Evolutionary conservation across 64 coral and sea anemone genomes (phyloP).

Genomic region (Montipora sp.): DNA sequence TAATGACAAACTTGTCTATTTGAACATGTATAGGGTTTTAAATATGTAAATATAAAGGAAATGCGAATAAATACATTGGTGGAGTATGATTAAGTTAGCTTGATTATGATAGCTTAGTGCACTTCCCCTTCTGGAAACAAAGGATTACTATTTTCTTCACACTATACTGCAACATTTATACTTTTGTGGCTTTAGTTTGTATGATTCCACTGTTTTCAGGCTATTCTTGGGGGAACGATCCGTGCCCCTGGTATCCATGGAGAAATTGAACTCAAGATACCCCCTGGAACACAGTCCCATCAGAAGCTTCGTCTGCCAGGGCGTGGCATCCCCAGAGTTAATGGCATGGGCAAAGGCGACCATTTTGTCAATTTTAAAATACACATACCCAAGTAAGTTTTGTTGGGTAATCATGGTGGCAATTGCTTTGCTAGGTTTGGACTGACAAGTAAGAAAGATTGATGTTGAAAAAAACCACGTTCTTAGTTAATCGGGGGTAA

Average conservation of each 20-base stretch:
- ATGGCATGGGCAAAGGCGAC: conserved; percentile 89
- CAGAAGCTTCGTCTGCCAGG: conserved; percentile 84
- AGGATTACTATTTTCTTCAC: no score
- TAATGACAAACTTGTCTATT: no score
- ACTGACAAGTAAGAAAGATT: not conserved
- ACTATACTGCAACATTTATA: no score
- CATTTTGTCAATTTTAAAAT: conserved; percentile 95
- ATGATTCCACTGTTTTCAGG: conserved; percentile 24
- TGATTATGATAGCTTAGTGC: no score
- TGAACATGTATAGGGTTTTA: no score
- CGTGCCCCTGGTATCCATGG: conserved; percentile 86
- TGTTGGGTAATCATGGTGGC: not conserved
- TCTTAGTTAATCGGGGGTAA: no score
- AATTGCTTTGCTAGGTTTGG: not conserved
- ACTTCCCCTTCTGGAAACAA: no score
- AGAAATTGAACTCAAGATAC: conserved; percentile 91
- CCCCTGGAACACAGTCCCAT: conserved; percentile 96
- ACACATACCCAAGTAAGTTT: conserved; percentile 95
- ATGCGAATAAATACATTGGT: no score
- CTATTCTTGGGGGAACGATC: conserved; percentile 86
- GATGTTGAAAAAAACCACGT: no score
- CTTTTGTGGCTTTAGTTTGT: no score
- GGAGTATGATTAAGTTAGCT: no score
- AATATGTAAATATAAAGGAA: no score
- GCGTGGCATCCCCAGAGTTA: conserved; percentile 89